phyloP scores from a whole-genome alignment of 2,888 invertebrate species.

The Ischnura elegans region DNA sequence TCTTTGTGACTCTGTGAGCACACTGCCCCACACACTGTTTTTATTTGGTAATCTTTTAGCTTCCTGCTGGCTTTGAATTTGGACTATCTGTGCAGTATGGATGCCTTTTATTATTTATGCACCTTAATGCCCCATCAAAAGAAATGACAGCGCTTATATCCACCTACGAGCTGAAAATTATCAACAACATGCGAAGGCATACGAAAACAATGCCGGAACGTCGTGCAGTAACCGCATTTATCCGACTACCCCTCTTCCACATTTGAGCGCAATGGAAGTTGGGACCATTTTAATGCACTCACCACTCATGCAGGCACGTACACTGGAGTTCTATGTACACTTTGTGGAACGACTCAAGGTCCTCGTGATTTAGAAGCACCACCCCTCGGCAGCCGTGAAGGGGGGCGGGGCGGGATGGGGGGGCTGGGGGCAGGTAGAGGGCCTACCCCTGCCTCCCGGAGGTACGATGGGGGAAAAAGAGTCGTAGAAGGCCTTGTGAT shows the following conservation, averaged over 20 bases:
- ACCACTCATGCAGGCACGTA: neutral
- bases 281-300: neutral
- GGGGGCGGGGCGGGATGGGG: neutral
- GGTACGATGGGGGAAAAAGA: too few relatives aligned
- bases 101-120: neutral
- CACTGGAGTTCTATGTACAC: constrained; percentile 4
- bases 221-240: neutral
- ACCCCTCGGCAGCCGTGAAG: neutral
- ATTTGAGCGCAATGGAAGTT: neutral
- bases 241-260: neutral
- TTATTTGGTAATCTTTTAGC: neutral
- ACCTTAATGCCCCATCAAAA: neutral
- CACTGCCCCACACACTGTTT: neutral
- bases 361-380: neutral
- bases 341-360: neutral
- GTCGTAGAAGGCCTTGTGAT: too few relatives aligned
- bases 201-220: neutral
- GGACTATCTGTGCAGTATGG: neutral
- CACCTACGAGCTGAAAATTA: neutral
- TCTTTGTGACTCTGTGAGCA: neutral
- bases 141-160: neutral
- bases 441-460: too few relatives aligned
- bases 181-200: neutral
- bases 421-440: neutral
- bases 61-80: neutral